Conservation (phyloP, 2,113 vertebrate species). For the Octodon degus region DNA sequence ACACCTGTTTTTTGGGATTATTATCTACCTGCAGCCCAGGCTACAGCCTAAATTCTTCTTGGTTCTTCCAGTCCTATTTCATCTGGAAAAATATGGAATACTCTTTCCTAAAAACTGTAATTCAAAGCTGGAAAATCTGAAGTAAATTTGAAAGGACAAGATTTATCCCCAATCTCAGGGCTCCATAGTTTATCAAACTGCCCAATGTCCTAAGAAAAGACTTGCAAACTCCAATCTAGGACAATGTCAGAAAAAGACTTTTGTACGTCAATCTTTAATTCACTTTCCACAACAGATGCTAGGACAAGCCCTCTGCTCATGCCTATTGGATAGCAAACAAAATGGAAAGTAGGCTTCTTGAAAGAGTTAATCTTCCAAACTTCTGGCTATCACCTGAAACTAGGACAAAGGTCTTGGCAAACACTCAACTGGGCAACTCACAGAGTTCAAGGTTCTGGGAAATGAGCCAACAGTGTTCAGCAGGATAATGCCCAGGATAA, state of each 20-base stretch:
- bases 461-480: neutral
- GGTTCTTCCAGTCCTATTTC: neutral
- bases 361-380: neutral
- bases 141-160: neutral
- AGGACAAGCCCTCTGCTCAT: neutral
- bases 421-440: neutral
- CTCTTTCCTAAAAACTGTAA: neutral
- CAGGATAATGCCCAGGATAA: neutral
- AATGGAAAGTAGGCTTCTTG: neutral
- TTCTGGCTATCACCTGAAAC: neutral
- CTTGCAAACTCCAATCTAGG: neutral
- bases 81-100: neutral
- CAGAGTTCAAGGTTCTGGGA: neutral
- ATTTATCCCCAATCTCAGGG: neutral
- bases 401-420: neutral
- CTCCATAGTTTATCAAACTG: neutral
- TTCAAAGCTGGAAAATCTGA: neutral
- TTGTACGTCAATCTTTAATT: neutral
- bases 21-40: neutral
- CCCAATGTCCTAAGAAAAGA: neutral
- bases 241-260: neutral
- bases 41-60: neutral
- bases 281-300: neutral
- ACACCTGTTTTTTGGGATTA: neutral
- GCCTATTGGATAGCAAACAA: neutral